Base-by-base conservation (phyloP, 1,140 invertebrate genomes). In the Lepidurus arcticus region DNA sequence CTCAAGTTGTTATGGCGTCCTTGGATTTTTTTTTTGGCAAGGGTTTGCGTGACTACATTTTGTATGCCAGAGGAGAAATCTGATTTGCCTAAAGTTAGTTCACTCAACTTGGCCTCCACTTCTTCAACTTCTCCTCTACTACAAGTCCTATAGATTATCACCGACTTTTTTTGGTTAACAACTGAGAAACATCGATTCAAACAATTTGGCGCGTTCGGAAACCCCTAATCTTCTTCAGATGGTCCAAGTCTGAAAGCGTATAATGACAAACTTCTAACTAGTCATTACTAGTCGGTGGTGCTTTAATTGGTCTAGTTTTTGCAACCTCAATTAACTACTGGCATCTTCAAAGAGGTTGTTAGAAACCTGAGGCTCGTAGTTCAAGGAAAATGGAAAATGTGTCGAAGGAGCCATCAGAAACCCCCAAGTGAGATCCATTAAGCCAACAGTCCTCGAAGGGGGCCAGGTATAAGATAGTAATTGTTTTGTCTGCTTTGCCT, bases 1-100 rank as follows among this genome's bases (percentile, higher is more conserved):
- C 53, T 65, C 16, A 65, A 65, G 53, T 65, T 65, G 53, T 65
- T n/a, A 65, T 65, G 53, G 53, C 8, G 53, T 65, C 53, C 53
- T 65, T 65, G 53, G 53, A 21, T 65, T 65, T 21, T 65, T 65
- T 13, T 11, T 13, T 65, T n/a, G 16, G 53, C 53, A 65, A 65
- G 53, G 16, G 53, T 65, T 65, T 65, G 53, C 53, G 53, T 65
- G 53, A 65, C 53, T 65, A 21, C 21, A 11, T 65, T 65, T 65
- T 65, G 16, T 65, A 65, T 65, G 53, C 53, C 8, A 13, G 16
- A 65, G 21, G 16, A 21, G 53, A 65, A 65, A n/a, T 65, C 21
- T 65, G 16, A 65, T 65, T 65, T 65, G n/a, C 53, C 53, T 65
- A 9, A 65, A 65, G 16, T 65, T 65, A 65, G 21, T n/a, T 65